Evolutionary conservation across 2,888 invertebrate genomes (phyloP), one percentile per base, ranked within the genome.

Genomic region (Polylopha cassiicola): DNA sequence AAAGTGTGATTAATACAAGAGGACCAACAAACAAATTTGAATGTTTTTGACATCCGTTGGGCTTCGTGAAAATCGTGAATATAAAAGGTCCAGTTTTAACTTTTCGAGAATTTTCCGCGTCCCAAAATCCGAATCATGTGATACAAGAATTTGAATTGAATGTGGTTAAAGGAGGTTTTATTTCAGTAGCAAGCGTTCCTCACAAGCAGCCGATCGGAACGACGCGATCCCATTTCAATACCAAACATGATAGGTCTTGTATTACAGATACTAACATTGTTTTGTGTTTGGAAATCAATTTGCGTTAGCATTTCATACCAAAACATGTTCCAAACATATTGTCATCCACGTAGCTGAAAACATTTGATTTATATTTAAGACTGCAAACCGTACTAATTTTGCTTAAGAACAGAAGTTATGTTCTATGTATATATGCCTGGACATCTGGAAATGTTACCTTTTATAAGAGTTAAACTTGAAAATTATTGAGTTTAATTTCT

Each of bases 61-160:
- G 46, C 50, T 47, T 47, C 47, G 47, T 49, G 46, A 53, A 55
- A 54, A 58, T n/a, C n/a, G n/a, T n/a, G n/a, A n/a, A n/a, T n/a
- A n/a, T n/a, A n/a, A n/a, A n/a, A n/a, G n/a, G n/a, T n/a, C n/a
- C n/a, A n/a, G n/a, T n/a, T n/a, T n/a, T n/a, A n/a, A n/a, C n/a
- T n/a, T n/a, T n/a, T n/a, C n/a, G n/a, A n/a, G n/a, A n/a, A n/a
- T 45, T 62, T 64, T 65, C 65, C 67, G 61, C 64, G 60, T 59
- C 53, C 55, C 45, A 53, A 65, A 59, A 62, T 61, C 45, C 47
- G 48, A 41, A 55, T 61, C 63, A 55, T 38, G 60, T 64, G 61
- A 57, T 45, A 38, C 23, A 27, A 33, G 22, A 23, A 33, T 33
- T 29, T 22, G 39, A 29, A 39, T 23, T 16, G 28, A 28, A 34